phyloP scores from a whole-genome alignment of 2,888 invertebrate species.

The Ochropleura plecta region DNA sequence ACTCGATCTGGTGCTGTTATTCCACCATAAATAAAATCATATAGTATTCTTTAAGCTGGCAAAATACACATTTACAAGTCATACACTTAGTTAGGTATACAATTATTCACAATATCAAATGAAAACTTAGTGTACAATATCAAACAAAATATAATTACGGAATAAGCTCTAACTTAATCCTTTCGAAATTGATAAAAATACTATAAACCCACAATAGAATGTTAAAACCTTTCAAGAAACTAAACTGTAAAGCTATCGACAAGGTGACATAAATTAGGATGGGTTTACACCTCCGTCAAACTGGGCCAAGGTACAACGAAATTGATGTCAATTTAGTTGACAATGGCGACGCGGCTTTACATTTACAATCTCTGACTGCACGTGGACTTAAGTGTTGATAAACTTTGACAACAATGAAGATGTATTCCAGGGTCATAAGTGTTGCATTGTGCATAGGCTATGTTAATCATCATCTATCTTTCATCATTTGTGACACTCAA shows the following conservation, averaged over 20 bases:
- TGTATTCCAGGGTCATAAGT: conserved; percentile 46
- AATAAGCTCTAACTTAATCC: no score
- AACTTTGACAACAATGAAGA: conserved; percentile 44
- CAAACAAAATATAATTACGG: background rate
- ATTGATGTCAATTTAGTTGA: conserved; percentile 78
- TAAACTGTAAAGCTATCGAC: conserved; percentile 38
- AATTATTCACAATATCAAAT: background rate
- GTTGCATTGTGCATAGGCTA: conserved; percentile 42
- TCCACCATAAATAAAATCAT: no score
- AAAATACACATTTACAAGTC: no score
- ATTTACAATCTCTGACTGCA: conserved; percentile 38
- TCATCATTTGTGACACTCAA: conserved; percentile 1
- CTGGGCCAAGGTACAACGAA: conserved; percentile 78
- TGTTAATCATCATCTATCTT: conserved; percentile 21
- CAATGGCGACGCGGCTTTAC: conserved; percentile 68
- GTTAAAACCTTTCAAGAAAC: conserved; percentile 22
- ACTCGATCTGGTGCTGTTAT: no score
- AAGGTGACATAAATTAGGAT: conserved; percentile 82
- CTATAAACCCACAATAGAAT: conserved; percentile 24
- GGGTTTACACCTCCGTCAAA: conserved; percentile 68
- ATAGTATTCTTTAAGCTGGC: no score
- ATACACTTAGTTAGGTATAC: no score
- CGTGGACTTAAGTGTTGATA: conserved; percentile 44
- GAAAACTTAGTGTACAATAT: background rate
- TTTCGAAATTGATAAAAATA: background rate